Percentiles rank a stretch among this genome's conserved stretches.
Conservation (phyloP, 2,113 vertebrate genomes). For the Scomber colias region DNA sequence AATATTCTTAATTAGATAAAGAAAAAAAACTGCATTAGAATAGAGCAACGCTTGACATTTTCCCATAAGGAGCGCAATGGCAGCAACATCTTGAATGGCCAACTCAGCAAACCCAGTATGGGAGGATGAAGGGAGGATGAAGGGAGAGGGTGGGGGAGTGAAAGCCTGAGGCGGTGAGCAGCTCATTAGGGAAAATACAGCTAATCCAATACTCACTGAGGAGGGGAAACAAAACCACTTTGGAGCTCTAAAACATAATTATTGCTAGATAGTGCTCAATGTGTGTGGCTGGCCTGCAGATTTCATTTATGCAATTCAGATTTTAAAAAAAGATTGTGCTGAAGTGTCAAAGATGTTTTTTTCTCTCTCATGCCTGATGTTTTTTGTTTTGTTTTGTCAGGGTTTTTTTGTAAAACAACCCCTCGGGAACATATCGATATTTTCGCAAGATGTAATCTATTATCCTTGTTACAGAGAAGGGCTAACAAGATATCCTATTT, state of each 20-base stretch:
- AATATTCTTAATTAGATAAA: constrained; percentile 15
- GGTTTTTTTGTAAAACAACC: constrained; percentile 6
- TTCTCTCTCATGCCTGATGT: neutral
- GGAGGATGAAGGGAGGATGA: neutral
- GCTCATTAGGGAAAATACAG: constrained; percentile 63
- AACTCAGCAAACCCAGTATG: constrained; percentile 54
- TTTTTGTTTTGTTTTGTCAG: neutral
- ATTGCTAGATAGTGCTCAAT: constrained; percentile 26
- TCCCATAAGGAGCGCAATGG: constrained; percentile 3
- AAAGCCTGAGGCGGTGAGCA: constrained; percentile 62
- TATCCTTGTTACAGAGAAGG: constrained; percentile 42
- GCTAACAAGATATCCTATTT: constrained; percentile 61
- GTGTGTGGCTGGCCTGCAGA: constrained; percentile 1
- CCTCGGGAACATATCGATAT: constrained; percentile 35
- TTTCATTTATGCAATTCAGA: constrained; percentile 9
- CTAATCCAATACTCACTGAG: constrained; percentile 59
- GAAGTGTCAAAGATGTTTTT: neutral
- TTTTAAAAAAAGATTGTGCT: neutral
- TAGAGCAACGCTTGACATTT: constrained; percentile 6
- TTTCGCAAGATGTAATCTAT: constrained; percentile 57
- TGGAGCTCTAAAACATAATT: constrained; percentile 41
- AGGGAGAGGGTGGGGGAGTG: neutral
- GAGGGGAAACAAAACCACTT: constrained; percentile 46
- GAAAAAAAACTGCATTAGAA: constrained; percentile 1
- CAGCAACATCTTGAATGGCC: constrained; percentile 40